Evolutionary conservation across 2,113 vertebrate species (phyloP), one percentile per base, ranked within the genome.

Genomic region (Ctenomys sociabilis): DNA sequence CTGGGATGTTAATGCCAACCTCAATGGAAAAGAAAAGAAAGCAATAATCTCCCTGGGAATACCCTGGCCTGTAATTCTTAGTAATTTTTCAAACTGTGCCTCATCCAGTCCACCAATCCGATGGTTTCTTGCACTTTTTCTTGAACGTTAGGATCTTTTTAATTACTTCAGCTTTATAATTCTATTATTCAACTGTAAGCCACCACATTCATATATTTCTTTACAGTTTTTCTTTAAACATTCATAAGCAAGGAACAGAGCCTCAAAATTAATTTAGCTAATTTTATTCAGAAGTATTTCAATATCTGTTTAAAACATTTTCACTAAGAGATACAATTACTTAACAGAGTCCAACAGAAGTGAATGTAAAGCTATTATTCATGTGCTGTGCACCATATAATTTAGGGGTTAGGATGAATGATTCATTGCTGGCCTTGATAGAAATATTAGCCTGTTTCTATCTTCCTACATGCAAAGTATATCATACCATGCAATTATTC

Each of bases 371-470:
- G 59, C 80, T 90, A 40, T 94, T 94, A 92, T 93, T 96, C 37
- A 22, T 90, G 35, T 82, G 64, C 32, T 63, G 70, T 68, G 86
- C 73, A 81, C 72, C 85, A 57, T 94, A 40, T 88, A 90, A 97
- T 90, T 93, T 85, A 90, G 59, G 21, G 6, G 81, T 94, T 84
- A 82, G 45, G 40, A 66, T 91, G 72, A 82, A 61, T 95, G 80
- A 93, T 43, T 96, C 75, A 91, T 94, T 91, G 84, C 95, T 86
- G 83, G 54, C 90, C 61, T 94, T 21, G 49, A 54, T 70, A 85
- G 91, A 96, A 93, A 92, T 70, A 32, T 80, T 90, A 64, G 78
- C 35, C 43, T 96, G 16, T 91, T 97, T 97, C 86, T 87, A 3
- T 89, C 89, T 93, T 85, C 63, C 54, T 92, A 49, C 45, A 12